These are phyloP conservation scores for Penaeus japonicus DNA, from an alignment of 1,140 invertebrate species.

Conservation along the genomic window DNA sequence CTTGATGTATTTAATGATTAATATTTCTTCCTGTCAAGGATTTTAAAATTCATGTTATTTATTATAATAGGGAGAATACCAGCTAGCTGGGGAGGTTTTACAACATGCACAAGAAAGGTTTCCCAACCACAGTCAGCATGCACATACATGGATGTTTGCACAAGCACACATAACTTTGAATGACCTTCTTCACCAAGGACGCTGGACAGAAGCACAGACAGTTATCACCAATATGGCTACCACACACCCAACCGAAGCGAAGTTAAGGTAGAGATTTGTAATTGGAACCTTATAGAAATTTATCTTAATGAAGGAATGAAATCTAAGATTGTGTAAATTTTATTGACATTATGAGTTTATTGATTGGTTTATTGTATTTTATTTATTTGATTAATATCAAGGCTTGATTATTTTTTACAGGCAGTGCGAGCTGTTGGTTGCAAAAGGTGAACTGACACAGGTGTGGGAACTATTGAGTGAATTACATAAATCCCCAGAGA, in stretches of 20 bases:
- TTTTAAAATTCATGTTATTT: not conserved
- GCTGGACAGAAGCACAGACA: slow-evolving; percentile 40
- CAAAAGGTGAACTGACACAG: slow-evolving; percentile 29
- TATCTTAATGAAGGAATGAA: too few relatives aligned
- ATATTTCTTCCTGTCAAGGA: not conserved
- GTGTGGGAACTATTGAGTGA: slow-evolving; percentile 37
- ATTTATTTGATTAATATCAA: not conserved
- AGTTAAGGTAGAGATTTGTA: slow-evolving; percentile 10
- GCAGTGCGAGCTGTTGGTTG: slow-evolving; percentile 32
- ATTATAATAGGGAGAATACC: slow-evolving; percentile 29
- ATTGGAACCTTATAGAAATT: too few relatives aligned
- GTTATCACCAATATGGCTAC: slow-evolving; percentile 43
- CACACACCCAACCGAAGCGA: slow-evolving; percentile 30
- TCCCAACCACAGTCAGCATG: slow-evolving; percentile 28
- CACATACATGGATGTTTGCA: slow-evolving; percentile 44
- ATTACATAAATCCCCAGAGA: slow-evolving; percentile 12
- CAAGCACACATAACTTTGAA: slow-evolving; percentile 27
- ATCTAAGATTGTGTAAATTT: too few relatives aligned
- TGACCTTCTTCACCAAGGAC: slow-evolving; percentile 26
- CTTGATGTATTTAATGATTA: not conserved
- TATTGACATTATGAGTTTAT: not conserved
- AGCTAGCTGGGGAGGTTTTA: slow-evolving; percentile 33
- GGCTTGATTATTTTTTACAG: not conserved
- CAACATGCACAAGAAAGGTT: slow-evolving; percentile 44
- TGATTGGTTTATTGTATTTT: not conserved